These are phyloP conservation scores for Spea multiplicata DNA, from an alignment of 2,113 vertebrate genomes.

Conservation along the genomic window DNA sequence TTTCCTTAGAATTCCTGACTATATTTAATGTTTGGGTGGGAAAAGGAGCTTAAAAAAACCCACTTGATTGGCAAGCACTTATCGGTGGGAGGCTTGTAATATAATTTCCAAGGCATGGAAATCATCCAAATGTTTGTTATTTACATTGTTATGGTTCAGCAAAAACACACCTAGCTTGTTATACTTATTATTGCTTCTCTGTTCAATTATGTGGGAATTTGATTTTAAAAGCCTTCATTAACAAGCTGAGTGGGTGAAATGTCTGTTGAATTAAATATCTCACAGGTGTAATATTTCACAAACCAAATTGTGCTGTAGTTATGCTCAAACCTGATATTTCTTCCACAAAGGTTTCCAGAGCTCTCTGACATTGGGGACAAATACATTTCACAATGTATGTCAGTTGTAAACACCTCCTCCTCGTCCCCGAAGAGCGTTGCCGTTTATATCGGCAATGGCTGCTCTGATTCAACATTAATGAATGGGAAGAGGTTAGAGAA, in stretches of 20 bases:
- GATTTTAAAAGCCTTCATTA: neutral
- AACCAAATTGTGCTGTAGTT: conserved; percentile 9
- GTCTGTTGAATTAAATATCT: neutral
- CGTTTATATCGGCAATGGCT: conserved; percentile 28
- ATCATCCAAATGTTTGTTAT: no score
- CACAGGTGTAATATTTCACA: neutral
- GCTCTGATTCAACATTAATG: conserved; percentile 22
- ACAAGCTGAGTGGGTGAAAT: neutral
- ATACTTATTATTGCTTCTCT: no score
- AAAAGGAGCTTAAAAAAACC: no score
- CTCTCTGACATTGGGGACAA: conserved; percentile 21
- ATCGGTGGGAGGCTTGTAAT: no score
- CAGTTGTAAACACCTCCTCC: conserved; percentile 31
- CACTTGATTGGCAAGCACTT: no score
- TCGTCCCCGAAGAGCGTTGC: conserved; percentile 28
- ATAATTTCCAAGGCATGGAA: no score
- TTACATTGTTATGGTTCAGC: no score
- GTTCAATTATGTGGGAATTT: no score
- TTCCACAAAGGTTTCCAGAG: conserved; percentile 29
- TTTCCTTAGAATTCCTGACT: no score
- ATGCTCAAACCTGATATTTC: conserved; percentile 12
- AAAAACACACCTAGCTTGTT: no score
- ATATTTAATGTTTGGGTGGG: no score
- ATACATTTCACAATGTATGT: conserved; percentile 29
- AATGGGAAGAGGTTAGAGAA: conserved; percentile 35